phyloP scores from a whole-genome alignment of 2,888 invertebrate genomes.

The Periphyllus acericola region DNA sequence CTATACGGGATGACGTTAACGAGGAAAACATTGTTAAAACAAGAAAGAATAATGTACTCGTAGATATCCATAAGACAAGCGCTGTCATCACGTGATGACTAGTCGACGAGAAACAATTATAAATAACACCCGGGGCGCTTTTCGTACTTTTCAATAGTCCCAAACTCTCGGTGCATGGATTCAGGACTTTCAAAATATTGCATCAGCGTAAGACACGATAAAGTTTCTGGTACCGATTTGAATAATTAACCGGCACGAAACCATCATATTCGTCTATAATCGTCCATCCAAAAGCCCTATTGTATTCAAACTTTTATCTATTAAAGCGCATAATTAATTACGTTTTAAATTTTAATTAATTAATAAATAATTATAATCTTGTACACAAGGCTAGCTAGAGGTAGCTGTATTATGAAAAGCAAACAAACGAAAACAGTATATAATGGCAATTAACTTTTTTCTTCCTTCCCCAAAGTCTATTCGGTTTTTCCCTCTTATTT shows the following conservation, averaged over 20 bases:
- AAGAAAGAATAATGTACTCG: conserved; percentile 26
- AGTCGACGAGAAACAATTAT: conserved; percentile 5
- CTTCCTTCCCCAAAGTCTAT: conserved; percentile 1
- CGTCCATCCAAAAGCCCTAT: background rate
- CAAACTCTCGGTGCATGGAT: background rate
- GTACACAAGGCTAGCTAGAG: background rate
- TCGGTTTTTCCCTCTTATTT: conserved; percentile 63
- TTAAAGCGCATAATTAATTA: conserved; percentile 11
- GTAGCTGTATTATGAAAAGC: conserved; percentile 7
- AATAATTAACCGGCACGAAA: background rate
- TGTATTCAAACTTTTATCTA: background rate
- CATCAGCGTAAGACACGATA: background rate
- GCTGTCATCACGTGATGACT: background rate
- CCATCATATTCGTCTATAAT: background rate
- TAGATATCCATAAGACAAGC: background rate
- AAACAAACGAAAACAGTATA: conserved; percentile 5
- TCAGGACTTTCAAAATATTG: background rate
- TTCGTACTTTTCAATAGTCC: background rate
- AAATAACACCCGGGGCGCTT: background rate
- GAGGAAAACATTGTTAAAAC: conserved; percentile 49
- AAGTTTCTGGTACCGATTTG: background rate
- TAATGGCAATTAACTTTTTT: conserved; percentile 53
- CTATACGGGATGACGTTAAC: conserved; percentile 41
- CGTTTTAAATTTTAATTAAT: background rate
- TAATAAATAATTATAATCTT: background rate